Conservation (phyloP, 2,113 vertebrate genomes). For the Misgurnus anguillicaudatus region DNA sequence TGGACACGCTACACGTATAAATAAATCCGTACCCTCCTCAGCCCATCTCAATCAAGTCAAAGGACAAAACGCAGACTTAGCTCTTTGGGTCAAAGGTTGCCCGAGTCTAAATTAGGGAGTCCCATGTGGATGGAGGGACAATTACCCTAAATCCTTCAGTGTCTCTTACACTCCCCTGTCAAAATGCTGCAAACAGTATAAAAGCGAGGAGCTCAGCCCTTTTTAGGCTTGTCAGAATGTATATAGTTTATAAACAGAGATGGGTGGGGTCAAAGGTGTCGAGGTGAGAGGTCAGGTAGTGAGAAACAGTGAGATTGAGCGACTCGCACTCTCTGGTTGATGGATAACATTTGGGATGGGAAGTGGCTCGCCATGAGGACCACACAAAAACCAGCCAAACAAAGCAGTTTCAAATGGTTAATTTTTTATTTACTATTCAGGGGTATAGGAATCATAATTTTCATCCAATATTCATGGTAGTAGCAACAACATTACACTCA, state of each 20-base stretch:
- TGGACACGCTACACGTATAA: not conserved
- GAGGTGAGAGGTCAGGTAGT: constrained; percentile 61
- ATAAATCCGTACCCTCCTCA: constrained; percentile 59
- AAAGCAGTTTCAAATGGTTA: constrained; percentile 33
- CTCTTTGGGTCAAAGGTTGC: constrained; percentile 62
- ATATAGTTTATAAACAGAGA: constrained; percentile 69
- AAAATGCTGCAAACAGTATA: constrained; percentile 38
- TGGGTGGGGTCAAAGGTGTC: constrained; percentile 68
- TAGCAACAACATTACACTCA: too few species aligned
- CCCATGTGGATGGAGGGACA: constrained; percentile 57
- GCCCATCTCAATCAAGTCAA: constrained; percentile 66
- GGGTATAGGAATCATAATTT: too few species aligned
- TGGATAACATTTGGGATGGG: constrained; percentile 54
- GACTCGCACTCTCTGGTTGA: constrained; percentile 57
- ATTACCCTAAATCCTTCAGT: constrained; percentile 68
- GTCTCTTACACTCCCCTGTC: constrained; percentile 33
- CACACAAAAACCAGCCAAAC: constrained; percentile 44
- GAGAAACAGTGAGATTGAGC: constrained; percentile 54
- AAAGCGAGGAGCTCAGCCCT: constrained; percentile 11
- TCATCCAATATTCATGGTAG: too few species aligned
- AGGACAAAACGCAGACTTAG: constrained; percentile 70
- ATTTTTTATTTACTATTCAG: not conserved
- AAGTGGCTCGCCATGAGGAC: constrained; percentile 7
- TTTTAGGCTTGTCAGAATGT: constrained; percentile 61
- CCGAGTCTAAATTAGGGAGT: constrained; percentile 67